Evolutionary conservation across 2,888 invertebrate genomes (phyloP).

Genomic region (Xestoiulus laeticollis): DNA sequence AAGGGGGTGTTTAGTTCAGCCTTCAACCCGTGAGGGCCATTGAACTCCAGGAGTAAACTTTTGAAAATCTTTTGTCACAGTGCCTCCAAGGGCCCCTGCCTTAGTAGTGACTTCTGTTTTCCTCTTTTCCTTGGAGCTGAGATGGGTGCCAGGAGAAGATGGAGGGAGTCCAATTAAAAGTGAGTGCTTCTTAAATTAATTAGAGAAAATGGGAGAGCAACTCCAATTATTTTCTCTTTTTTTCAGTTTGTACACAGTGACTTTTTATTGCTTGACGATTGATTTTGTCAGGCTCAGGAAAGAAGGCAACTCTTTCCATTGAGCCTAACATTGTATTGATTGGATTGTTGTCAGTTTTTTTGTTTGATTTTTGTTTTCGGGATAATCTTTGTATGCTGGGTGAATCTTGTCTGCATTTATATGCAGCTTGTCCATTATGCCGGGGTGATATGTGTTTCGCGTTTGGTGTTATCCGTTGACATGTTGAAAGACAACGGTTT

Average conservation of each 20-base stretch:
- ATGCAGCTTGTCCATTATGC: too few relatives aligned
- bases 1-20: too few relatives aligned
- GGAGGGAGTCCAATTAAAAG: conserved; percentile 56
- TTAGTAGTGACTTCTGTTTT: conserved; percentile 83
- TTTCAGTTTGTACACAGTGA: not conserved
- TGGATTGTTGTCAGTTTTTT: not conserved
- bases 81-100: conserved; percentile 86
- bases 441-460: not conserved
- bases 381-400: not conserved
- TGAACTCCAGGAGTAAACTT: not conserved
- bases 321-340: not conserved
- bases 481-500: not conserved
- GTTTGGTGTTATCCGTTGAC: not conserved
- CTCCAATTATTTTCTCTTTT: not conserved
- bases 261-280: not conserved
- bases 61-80: conserved; percentile 65
- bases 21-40: not conserved
- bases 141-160: conserved; percentile 53
- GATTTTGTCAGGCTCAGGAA: not conserved
- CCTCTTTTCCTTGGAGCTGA: conserved; percentile 53
- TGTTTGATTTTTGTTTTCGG: not conserved
- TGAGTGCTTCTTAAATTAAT: conserved; percentile 45
- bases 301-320: not conserved
- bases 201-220: not conserved
- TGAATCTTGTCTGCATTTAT: not conserved